A percentile compares a stretch with the other conserved stretches of the same genome.
phyloP scores from a whole-genome alignment of 2,797 vertebrate species.

The Florisuga fusca region DNA sequence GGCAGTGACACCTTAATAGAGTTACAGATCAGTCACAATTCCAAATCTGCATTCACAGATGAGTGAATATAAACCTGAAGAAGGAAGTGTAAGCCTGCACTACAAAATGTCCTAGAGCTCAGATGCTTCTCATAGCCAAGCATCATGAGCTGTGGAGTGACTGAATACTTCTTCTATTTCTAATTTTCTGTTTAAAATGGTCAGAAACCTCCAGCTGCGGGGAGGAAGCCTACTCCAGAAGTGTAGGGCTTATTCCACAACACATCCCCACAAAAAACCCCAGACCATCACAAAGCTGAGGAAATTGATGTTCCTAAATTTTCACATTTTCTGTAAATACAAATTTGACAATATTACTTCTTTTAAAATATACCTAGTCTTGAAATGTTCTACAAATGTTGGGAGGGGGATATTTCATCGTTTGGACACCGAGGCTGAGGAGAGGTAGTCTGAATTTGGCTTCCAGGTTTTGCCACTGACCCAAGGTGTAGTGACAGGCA shows the following conservation, averaged over 20 bases:
- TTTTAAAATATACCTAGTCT: not conserved
- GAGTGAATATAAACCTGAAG: not conserved
- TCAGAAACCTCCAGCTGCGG: not conserved
- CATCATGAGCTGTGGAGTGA: conserved; percentile 1
- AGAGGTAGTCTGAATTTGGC: not conserved
- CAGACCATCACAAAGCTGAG: not conserved
- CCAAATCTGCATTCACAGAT: not conserved
- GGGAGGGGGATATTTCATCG: not conserved
- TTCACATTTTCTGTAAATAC: not conserved
- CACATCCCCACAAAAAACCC: fast-evolving
- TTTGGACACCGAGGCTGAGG: not conserved
- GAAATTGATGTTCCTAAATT: not conserved
- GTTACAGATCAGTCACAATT: not conserved
- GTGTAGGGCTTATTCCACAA: not conserved
- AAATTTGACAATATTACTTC: not conserved
- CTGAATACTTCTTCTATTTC: not conserved
- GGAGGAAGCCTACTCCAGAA: too few species aligned
- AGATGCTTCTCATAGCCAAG: conserved; percentile 15
- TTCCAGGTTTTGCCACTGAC: not conserved
- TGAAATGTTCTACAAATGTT: not conserved
- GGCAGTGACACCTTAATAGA: not conserved
- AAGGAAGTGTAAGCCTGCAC: not conserved
- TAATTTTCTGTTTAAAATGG: not conserved
- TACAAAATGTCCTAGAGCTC: not conserved
- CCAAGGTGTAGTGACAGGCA: not conserved